These are phyloP conservation scores for Drosophila formosana DNA, from an alignment of 2,888 invertebrate species.

Conservation along the genomic window DNA sequence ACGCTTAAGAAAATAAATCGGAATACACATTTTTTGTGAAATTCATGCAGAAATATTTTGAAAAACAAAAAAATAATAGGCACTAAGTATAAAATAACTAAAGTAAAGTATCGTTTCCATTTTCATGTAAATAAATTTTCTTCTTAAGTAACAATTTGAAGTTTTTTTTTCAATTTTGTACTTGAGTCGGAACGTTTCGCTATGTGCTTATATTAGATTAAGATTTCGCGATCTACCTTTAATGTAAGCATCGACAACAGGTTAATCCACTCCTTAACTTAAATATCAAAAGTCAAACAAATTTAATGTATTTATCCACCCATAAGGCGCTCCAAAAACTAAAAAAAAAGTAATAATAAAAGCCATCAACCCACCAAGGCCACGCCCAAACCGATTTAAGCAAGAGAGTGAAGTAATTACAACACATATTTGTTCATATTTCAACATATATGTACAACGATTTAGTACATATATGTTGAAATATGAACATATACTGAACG, in stretches of 20 bases:
- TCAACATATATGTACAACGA: too few relatives aligned
- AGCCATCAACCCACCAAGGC: slow-evolving; percentile 43
- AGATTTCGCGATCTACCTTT: slow-evolving; percentile 20
- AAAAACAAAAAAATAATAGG: slow-evolving; percentile 5
- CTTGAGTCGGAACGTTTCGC: slow-evolving; percentile 25
- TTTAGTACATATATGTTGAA: too few relatives aligned
- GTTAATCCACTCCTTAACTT: slow-evolving; percentile 49
- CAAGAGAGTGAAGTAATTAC: slow-evolving; percentile 48
- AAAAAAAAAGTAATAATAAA: slow-evolving; percentile 9
- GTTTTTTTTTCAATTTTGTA: too few relatives aligned
- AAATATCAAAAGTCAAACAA: slow-evolving; percentile 66
- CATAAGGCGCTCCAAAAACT: slow-evolving; percentile 37
- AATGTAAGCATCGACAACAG: slow-evolving; percentile 32
- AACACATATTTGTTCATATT: too few relatives aligned
- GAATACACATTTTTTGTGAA: too few relatives aligned
- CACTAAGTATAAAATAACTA: too few relatives aligned
- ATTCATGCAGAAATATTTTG: too few relatives aligned
- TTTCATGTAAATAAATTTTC: too few relatives aligned
- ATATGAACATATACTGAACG: background rate
- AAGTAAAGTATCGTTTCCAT: too few relatives aligned
- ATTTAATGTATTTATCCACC: slow-evolving; percentile 39
- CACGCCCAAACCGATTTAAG: slow-evolving; percentile 42
- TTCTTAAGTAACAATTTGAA: too few relatives aligned
- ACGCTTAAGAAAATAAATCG: background rate
- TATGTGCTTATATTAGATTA: slow-evolving; percentile 5